A percentile compares a stretch with the other conserved stretches of the same genome.
Evolutionary conservation across 1,140 invertebrate genomes (phyloP).

Genomic region (Cydia splendana): DNA sequence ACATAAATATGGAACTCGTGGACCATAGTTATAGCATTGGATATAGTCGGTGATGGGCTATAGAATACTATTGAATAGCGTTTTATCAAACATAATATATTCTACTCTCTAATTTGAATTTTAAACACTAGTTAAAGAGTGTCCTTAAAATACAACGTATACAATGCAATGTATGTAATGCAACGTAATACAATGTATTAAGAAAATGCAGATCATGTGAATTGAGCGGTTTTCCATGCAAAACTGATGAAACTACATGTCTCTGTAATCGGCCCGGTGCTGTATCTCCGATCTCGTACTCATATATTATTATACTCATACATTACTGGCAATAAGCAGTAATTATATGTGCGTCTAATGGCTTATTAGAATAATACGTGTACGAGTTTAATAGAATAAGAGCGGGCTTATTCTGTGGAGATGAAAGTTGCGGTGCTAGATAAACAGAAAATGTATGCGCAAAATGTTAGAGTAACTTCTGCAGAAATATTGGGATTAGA

Average conservation of each 20-base stretch:
- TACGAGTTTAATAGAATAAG: conserved; percentile 31
- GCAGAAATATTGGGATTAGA: no score
- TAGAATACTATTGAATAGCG: no score
- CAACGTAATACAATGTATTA: conserved; percentile 17
- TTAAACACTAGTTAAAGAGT: not conserved
- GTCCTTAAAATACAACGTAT: not conserved
- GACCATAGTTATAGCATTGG: no score
- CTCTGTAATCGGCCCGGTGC: conserved; percentile 15
- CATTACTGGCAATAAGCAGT: conserved; percentile 44
- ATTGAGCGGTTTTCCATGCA: conserved; percentile 32
- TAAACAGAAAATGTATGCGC: not conserved
- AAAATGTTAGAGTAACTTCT: not conserved
- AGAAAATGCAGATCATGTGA: conserved; percentile 37
- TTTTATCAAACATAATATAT: no score
- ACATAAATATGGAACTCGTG: no score
- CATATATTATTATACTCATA: conserved; percentile 39
- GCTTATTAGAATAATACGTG: conserved; percentile 45
- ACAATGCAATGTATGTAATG: no score
- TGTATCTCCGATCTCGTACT: conserved; percentile 32
- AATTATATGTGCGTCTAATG: conserved; percentile 40
- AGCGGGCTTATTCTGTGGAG: conserved; percentile 31
- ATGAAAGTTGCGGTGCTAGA: conserved; percentile 20
- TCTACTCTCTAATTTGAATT: not conserved
- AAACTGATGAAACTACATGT: conserved; percentile 3
- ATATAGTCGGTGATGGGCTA: no score